These are phyloP conservation scores for Epinephelus coioides DNA, from an alignment of 2,797 vertebrate species.

Conservation along the genomic window DNA sequence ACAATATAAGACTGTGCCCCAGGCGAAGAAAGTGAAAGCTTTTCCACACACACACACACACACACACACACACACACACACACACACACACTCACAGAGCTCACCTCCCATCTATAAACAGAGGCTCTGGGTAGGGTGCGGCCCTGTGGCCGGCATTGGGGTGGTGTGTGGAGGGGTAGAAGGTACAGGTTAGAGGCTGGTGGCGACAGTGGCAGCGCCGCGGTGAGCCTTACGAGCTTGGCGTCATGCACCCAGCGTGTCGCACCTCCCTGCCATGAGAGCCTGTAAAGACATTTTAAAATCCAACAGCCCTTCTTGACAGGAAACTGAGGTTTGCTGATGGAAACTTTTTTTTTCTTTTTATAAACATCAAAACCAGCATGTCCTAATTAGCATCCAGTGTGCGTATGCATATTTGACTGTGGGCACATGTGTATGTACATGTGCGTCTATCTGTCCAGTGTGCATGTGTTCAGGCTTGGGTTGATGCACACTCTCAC, in stretches of 20 bases:
- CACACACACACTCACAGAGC: not conserved
- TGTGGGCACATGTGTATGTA: not conserved
- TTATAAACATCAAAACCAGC: slow-evolving; percentile 68
- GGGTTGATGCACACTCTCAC: slow-evolving; percentile 12
- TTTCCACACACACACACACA: slow-evolving; percentile 50
- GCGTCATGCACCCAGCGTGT: slow-evolving; percentile 65
- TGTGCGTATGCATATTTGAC: slow-evolving; percentile 33
- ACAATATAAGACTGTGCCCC: slow-evolving; percentile 47
- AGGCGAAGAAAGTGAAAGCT: slow-evolving; percentile 49
- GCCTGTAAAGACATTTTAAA: slow-evolving; percentile 66
- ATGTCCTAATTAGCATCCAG: slow-evolving; percentile 62
- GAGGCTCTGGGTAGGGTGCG: slow-evolving; percentile 64
- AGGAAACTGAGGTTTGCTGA: slow-evolving; percentile 73
- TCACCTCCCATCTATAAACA: slow-evolving; percentile 75
- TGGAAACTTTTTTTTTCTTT: slow-evolving; percentile 57
- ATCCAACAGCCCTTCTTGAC: slow-evolving; percentile 55
- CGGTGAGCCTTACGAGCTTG: slow-evolving; percentile 75
- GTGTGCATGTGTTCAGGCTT: slow-evolving; percentile 15
- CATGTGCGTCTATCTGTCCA: slow-evolving; percentile 4
- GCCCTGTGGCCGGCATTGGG: slow-evolving; percentile 60
- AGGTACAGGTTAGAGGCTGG: slow-evolving; percentile 71
- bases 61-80: slow-evolving; percentile 24
- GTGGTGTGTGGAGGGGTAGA: slow-evolving; percentile 27
- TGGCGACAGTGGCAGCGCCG: slow-evolving; percentile 75
- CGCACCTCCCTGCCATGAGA: slow-evolving; percentile 55